Evolutionary conservation across 2,888 invertebrate species (phyloP).

Genomic region (Graphium colonna): DNA sequence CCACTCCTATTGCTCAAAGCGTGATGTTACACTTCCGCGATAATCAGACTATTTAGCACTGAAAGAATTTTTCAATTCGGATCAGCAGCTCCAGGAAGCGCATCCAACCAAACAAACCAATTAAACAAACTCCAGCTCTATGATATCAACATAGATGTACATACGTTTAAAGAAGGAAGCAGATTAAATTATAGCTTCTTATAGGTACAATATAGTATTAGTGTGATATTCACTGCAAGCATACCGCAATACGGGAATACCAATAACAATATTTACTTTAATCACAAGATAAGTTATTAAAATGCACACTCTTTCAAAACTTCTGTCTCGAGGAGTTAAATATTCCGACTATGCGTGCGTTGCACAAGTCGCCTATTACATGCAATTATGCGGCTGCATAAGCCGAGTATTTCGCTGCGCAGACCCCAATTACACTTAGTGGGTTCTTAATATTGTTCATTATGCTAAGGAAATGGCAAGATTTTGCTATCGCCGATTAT

Average conservation of each 20-base stretch:
- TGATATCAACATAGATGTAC: no score
- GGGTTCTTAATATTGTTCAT: slow-evolving; percentile 73
- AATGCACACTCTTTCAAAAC: slow-evolving; percentile 60
- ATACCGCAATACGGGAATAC: slow-evolving; percentile 11
- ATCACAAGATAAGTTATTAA: slow-evolving; percentile 30
- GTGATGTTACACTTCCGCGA: no score
- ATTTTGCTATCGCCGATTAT: slow-evolving; percentile 66
- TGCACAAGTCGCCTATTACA: slow-evolving; percentile 73
- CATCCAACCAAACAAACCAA: no score
- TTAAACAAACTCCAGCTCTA: no score
- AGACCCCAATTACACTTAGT: slow-evolving; percentile 69
- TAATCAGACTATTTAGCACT: no score
- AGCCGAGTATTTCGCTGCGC: slow-evolving; percentile 66
- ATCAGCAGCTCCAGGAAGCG: no score
- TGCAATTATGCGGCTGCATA: slow-evolving; percentile 72
- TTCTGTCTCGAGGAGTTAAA: slow-evolving; percentile 60
- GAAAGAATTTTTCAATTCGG: no score
- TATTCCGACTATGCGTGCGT: slow-evolving; percentile 64
- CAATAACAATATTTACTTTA: slow-evolving; percentile 25
- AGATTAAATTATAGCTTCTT: no score
- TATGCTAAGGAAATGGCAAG: slow-evolving; percentile 69
- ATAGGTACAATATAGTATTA: no score
- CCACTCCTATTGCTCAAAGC: no score
- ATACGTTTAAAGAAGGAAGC: no score
- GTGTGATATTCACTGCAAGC: no score